Percentiles rank a stretch among this genome's conserved stretches.
These are phyloP conservation scores for Adelges cooleyi DNA, from an alignment of 1,140 invertebrate genomes.

Conservation along the genomic window DNA sequence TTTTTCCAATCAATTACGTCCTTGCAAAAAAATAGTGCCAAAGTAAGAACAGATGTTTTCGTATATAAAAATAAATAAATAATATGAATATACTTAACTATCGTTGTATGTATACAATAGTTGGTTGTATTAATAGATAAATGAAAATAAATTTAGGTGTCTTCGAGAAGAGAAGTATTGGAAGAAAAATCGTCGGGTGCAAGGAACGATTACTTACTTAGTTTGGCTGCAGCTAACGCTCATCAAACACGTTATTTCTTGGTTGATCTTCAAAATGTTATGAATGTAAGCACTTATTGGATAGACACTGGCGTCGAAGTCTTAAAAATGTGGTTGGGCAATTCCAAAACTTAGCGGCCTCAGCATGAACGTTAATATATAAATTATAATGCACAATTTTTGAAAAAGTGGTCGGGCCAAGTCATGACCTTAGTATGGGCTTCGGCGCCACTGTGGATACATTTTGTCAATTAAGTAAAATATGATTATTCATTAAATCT, in stretches of 20 bases:
- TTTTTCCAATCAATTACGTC: constrained; percentile 93
- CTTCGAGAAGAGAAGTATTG: constrained; percentile 74
- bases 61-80: background rate
- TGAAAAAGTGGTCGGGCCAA: too few relatives aligned
- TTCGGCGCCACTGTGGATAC: too few relatives aligned
- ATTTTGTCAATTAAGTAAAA: too few relatives aligned
- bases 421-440: too few relatives aligned
- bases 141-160: constrained; percentile 48
- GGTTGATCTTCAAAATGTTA: constrained; percentile 76
- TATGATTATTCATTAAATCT: too few relatives aligned
- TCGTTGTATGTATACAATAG: background rate
- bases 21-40: constrained; percentile 88
- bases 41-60: constrained; percentile 48
- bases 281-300: constrained; percentile 55
- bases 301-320: too few relatives aligned
- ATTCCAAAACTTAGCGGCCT: too few relatives aligned
- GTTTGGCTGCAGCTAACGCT: constrained; percentile 84
- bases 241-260: constrained; percentile 88
- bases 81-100: too few relatives aligned
- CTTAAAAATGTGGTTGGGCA: too few relatives aligned
- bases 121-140: constrained; percentile 30
- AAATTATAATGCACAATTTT: too few relatives aligned
- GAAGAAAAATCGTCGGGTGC: constrained; percentile 91
- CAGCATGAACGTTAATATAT: too few relatives aligned
- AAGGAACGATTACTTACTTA: constrained; percentile 86